A percentile compares a stretch with the other conserved stretches of the same genome.
Conservation (phyloP, 2,888 invertebrate genomes). For the Pachydiplax longipennis region DNA sequence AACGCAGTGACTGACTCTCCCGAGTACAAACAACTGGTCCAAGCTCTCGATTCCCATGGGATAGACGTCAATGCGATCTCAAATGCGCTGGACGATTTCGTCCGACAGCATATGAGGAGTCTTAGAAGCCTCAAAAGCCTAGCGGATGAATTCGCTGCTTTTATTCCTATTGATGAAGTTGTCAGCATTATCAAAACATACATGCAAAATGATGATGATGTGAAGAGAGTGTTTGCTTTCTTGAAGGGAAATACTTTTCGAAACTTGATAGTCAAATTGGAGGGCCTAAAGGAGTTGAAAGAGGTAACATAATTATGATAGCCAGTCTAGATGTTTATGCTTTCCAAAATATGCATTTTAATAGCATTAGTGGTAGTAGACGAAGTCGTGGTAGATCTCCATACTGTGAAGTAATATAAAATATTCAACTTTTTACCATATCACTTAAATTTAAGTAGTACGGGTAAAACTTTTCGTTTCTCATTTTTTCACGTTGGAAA, state of each 20-base stretch:
- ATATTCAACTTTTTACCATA: no score
- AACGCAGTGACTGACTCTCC: not conserved
- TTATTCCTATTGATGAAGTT: not conserved
- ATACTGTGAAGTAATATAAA: no score
- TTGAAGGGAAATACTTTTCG: not conserved
- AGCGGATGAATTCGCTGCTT: not conserved
- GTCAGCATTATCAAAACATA: not conserved
- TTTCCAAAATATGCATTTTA: no score
- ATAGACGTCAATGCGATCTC: not conserved
- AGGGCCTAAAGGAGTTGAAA: not conserved
- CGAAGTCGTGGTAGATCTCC: no score
- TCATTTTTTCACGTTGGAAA: no score
- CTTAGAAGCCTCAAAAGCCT: not conserved
- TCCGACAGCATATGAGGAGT: no score
- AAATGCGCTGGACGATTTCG: not conserved
- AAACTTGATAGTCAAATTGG: not conserved
- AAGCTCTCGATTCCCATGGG: not conserved
- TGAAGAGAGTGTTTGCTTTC: not conserved
- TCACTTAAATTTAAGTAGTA: no score
- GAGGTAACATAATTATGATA: not conserved
- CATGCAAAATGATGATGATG: not conserved
- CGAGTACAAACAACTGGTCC: not conserved
- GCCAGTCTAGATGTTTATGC: no score
- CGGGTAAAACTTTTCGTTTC: no score
- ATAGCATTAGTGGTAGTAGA: no score